phyloP scores from a whole-genome alignment of 2,888 invertebrate species.

The Drosophila longiperda region DNA sequence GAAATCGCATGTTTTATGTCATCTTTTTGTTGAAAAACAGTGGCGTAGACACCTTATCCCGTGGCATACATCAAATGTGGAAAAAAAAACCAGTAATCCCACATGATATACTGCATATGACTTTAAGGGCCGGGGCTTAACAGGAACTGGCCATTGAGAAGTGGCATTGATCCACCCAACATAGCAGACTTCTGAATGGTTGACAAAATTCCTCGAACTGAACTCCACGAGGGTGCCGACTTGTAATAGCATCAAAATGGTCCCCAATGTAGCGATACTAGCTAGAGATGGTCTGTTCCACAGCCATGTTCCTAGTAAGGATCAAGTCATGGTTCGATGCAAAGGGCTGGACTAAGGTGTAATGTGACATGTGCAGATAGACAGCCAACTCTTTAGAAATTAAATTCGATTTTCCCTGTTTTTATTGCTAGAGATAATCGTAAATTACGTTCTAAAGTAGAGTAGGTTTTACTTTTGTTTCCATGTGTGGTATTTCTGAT shows the following conservation, averaged over 20 bases:
- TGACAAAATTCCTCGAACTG: background rate
- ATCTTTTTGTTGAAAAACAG: slow-evolving; percentile 42
- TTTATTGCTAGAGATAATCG: background rate
- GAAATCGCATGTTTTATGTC: slow-evolving; percentile 20
- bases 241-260: background rate
- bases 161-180: slow-evolving; percentile 2
- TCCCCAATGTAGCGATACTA: background rate
- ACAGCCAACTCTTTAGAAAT: background rate
- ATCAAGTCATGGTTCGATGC: background rate
- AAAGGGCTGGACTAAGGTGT: no score
- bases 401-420: background rate
- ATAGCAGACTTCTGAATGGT: background rate
- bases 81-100: slow-evolving; percentile 13
- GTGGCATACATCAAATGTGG: slow-evolving; percentile 35
- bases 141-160: background rate
- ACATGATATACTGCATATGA: slow-evolving; percentile 5
- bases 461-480: background rate
- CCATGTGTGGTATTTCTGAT: background rate
- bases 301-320: background rate
- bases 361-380: no score
- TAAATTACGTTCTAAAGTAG: background rate
- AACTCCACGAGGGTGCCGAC: background rate
- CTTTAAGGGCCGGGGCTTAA: slow-evolving; percentile 42
- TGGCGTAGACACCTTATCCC: slow-evolving; percentile 35
- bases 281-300: background rate